phyloP scores from a whole-genome alignment of 2,797 vertebrate genomes.

The Sarcoramphus papa region DNA sequence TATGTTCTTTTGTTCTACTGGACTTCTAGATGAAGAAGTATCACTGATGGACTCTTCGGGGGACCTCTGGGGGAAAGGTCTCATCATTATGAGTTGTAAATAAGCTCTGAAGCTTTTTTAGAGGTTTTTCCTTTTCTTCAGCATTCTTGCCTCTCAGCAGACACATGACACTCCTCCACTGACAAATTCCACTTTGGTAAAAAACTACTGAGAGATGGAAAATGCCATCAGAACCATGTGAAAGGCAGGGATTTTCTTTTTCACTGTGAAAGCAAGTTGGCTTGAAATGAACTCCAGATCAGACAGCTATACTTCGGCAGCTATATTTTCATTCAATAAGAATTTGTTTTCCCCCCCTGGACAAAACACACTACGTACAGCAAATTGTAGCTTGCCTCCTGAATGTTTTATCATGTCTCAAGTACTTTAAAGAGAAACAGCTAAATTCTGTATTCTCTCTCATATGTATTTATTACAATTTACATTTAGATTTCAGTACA shows the following conservation, averaged over 20 bases:
- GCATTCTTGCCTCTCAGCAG: not conserved
- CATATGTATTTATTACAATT: not conserved
- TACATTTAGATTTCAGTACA: not conserved
- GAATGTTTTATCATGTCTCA: not conserved
- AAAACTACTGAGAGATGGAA: not conserved
- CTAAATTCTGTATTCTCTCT: not conserved
- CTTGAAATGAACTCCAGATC: not conserved
- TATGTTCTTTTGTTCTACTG: not conserved
- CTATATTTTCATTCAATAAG: not conserved
- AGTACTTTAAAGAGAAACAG: not conserved
- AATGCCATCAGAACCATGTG: not conserved
- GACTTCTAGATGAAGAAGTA: not conserved
- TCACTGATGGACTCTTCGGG: not conserved
- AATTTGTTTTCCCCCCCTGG: rapidly evolving
- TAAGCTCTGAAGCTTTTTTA: not conserved
- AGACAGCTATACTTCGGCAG: not conserved
- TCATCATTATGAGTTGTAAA: not conserved
- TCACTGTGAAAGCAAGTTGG: not conserved
- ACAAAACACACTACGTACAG: not conserved
- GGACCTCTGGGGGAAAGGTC: not conserved
- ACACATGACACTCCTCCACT: not conserved
- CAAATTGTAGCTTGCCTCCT: not conserved
- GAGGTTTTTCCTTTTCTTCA: not conserved
- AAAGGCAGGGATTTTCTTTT: not conserved
- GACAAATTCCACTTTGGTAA: not conserved